phyloP scores from a whole-genome alignment of 1,140 invertebrate species.

The Pissodes strobi region DNA sequence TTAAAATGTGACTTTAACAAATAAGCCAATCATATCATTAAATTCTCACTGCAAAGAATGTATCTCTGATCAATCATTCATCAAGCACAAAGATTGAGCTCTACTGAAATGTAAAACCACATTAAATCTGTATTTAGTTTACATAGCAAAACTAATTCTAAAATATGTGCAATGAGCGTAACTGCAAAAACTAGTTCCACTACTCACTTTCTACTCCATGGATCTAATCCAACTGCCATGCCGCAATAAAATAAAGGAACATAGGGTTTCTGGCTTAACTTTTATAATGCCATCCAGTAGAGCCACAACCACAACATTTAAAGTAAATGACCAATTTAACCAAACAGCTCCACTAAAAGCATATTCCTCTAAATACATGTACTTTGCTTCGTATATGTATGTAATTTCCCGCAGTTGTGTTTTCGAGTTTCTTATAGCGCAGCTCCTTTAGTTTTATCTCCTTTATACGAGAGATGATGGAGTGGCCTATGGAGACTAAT shows the following conservation, averaged over 20 bases:
- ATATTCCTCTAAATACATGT: constrained; percentile 22
- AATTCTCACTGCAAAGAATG: no score
- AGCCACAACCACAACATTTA: constrained; percentile 1
- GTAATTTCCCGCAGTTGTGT: constrained; percentile 21
- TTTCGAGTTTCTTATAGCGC: constrained; percentile 8
- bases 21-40: no score
- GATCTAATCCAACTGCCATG: not conserved
- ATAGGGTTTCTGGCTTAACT: not conserved
- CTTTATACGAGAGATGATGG: not conserved
- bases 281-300: constrained; percentile 6
- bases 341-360: constrained; percentile 13
- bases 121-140: no score
- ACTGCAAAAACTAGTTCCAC: no score
- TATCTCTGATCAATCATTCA: no score
- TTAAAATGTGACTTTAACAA: no score
- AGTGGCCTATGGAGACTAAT: constrained; percentile 7
- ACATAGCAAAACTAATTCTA: no score
- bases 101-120: no score
- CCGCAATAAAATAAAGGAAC: constrained; percentile 2
- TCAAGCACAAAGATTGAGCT: no score
- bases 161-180: no score
- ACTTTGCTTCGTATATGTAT: constrained; percentile 16
- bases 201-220: no score
- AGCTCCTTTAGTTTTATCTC: constrained; percentile 12
- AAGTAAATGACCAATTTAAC: constrained; percentile 16